Percentiles rank a stretch among this genome's conserved stretches.
Conservation (phyloP, 2,888 invertebrate species). For the Pyrochroa serraticornis region DNA sequence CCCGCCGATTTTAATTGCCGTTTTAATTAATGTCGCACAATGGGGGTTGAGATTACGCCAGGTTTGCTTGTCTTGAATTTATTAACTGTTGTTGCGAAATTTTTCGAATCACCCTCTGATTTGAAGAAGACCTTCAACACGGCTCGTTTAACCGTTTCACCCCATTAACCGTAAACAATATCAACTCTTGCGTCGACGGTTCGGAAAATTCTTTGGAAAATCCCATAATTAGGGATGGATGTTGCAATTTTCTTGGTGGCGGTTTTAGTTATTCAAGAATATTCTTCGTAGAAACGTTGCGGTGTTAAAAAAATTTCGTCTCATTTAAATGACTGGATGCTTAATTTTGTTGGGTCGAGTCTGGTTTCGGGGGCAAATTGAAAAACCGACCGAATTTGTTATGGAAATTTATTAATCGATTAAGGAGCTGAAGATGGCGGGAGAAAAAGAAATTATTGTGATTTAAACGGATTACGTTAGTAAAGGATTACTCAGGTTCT, state of each 20-base stretch:
- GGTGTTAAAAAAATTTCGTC: background rate
- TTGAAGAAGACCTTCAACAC: constrained; percentile 12
- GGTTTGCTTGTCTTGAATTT: constrained; percentile 9
- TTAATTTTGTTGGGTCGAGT: background rate
- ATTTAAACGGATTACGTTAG: constrained; percentile 12
- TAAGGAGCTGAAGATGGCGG: background rate
- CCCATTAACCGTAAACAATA: constrained; percentile 27
- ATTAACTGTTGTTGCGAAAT: too few species aligned
- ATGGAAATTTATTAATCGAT: constrained; percentile 20
- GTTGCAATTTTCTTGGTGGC: too few species aligned
- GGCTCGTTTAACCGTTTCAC: constrained; percentile 23
- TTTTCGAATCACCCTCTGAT: too few species aligned
- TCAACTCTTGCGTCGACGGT: background rate
- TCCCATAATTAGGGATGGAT: too few species aligned
- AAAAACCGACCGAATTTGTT: constrained; percentile 7
- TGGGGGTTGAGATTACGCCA: constrained; percentile 18
- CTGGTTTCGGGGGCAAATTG: constrained; percentile 7
- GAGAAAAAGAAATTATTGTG: background rate
- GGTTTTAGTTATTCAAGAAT: too few species aligned
- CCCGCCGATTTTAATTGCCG: constrained; percentile 24
- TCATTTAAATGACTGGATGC: background rate
- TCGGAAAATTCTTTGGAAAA: too few species aligned
- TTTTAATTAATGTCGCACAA: constrained; percentile 29
- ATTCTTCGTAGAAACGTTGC: too few species aligned
- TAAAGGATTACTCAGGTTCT: background rate